These are phyloP conservation scores for Oxyruncus cristatus DNA, from an alignment of 2,113 vertebrate species.

Conservation along the genomic window DNA sequence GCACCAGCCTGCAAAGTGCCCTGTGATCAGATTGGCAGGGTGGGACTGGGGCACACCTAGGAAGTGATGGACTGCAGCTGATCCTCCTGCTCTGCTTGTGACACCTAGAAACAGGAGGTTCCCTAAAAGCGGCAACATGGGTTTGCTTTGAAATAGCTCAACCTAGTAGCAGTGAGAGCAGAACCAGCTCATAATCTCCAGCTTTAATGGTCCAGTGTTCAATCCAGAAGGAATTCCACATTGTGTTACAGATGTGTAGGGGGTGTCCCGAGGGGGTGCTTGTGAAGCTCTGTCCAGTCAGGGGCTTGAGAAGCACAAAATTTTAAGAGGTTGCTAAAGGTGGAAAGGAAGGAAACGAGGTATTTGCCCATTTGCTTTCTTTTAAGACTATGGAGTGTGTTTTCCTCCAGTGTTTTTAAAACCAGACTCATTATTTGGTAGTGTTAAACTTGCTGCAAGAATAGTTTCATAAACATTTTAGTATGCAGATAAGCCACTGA, in stretches of 20 bases:
- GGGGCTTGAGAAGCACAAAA: not conserved
- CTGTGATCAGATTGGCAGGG: not conserved
- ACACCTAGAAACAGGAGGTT: not conserved
- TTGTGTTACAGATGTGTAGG: not conserved
- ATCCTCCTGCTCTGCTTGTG: not conserved
- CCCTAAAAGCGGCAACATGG: not conserved
- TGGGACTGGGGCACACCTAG: not conserved
- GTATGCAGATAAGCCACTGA: not conserved
- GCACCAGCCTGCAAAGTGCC: not conserved
- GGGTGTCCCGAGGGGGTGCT: not conserved
- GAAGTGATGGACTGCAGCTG: not conserved
- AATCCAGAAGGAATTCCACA: not conserved
- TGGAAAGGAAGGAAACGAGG: not conserved
- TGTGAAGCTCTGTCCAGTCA: fast-evolving
- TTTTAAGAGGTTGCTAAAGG: not conserved
- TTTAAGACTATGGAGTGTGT: not conserved
- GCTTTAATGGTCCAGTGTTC: not conserved
- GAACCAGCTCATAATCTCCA: not conserved
- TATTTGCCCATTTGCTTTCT: not conserved
- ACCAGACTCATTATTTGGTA: not conserved
- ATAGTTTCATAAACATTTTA: slow-evolving; percentile 16
- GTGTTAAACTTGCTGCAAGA: not conserved
- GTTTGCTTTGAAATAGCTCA: not conserved
- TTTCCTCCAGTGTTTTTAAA: not conserved
- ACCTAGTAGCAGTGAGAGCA: not conserved